A percentile compares a stretch with the other conserved stretches of the same genome.
Conservation (phyloP, 2,113 vertebrate genomes). For the Brachyhypopomus occidentalis region DNA sequence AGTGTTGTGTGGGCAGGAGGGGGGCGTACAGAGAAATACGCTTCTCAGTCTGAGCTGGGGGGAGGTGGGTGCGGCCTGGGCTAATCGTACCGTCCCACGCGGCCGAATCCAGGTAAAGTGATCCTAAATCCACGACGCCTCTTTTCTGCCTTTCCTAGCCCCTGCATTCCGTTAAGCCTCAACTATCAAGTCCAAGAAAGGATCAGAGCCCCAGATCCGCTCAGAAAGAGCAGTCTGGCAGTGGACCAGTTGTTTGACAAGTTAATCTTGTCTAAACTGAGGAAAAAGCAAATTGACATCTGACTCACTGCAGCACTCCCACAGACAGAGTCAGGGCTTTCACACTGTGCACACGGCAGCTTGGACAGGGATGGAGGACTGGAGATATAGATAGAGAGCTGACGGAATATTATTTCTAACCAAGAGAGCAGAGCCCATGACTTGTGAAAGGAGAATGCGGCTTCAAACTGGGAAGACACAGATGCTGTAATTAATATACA, state of each 20-base stretch:
- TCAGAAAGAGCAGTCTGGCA: slow-evolving; percentile 76
- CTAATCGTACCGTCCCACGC: slow-evolving; percentile 77
- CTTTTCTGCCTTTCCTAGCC: slow-evolving; percentile 25
- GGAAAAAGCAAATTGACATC: slow-evolving; percentile 59
- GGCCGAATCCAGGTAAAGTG: slow-evolving; percentile 80
- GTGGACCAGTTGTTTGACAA: slow-evolving; percentile 77
- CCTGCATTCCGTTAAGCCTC: slow-evolving; percentile 58
- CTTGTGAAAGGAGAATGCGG: background rate
- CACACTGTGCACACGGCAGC: slow-evolving; percentile 36
- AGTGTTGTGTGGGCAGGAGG: slow-evolving; percentile 24
- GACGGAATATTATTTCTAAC: slow-evolving; percentile 32
- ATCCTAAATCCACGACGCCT: slow-evolving; percentile 74
- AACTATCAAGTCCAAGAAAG: slow-evolving; percentile 70
- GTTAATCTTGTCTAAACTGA: slow-evolving; percentile 77
- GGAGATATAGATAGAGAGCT: slow-evolving; percentile 12
- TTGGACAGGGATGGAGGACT: slow-evolving; percentile 30
- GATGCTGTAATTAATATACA: background rate
- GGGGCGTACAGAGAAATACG: background rate
- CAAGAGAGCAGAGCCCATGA: slow-evolving; percentile 21
- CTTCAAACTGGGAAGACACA: background rate
- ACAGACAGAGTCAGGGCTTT: slow-evolving; percentile 43
- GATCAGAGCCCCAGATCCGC: slow-evolving; percentile 76
- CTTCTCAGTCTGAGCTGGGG: slow-evolving; percentile 16
- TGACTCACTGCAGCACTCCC: slow-evolving; percentile 53
- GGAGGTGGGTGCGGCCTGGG: slow-evolving; percentile 61